Evolutionary conservation across 2,113 vertebrate genomes (phyloP).

Genomic region (Brevimyrus niger): DNA sequence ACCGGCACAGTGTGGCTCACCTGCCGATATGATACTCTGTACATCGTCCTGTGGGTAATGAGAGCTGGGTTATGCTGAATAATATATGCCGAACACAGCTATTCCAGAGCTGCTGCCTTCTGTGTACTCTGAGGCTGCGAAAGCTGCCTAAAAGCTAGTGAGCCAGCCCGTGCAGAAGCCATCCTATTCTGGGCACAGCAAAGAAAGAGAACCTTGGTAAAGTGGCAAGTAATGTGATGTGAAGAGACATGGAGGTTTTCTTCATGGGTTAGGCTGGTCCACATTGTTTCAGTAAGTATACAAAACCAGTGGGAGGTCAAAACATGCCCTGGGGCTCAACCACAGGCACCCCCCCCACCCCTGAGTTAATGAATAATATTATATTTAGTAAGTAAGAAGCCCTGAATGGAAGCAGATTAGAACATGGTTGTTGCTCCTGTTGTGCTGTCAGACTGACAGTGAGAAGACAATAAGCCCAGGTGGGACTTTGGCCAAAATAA

Average conservation of each 20-base stretch:
- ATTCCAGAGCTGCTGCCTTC: background rate
- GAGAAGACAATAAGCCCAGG: slow-evolving; percentile 5
- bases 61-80: background rate
- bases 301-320: background rate
- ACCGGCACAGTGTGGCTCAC: slow-evolving; percentile 38
- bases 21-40: slow-evolving; percentile 70
- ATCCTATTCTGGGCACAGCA: slow-evolving; percentile 19
- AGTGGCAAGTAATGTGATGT: background rate
- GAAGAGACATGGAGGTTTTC: slow-evolving; percentile 2
- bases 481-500: slow-evolving; percentile 46
- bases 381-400: background rate
- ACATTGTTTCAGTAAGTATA: background rate
- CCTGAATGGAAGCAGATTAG: background rate
- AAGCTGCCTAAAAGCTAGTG: background rate
- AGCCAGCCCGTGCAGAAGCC: background rate
- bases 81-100: background rate
- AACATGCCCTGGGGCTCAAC: background rate
- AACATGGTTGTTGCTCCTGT: background rate
- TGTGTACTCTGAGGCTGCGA: background rate
- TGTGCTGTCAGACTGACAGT: background rate
- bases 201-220: slow-evolving; percentile 6
- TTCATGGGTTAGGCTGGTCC: background rate
- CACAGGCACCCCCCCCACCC: background rate
- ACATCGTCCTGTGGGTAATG: slow-evolving; percentile 68
- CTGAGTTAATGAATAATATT: background rate